Percentiles rank a stretch among this genome's conserved stretches.
Evolutionary conservation across 2,113 vertebrate species (phyloP).

Genomic region (Oxygymnocypris stewartii): DNA sequence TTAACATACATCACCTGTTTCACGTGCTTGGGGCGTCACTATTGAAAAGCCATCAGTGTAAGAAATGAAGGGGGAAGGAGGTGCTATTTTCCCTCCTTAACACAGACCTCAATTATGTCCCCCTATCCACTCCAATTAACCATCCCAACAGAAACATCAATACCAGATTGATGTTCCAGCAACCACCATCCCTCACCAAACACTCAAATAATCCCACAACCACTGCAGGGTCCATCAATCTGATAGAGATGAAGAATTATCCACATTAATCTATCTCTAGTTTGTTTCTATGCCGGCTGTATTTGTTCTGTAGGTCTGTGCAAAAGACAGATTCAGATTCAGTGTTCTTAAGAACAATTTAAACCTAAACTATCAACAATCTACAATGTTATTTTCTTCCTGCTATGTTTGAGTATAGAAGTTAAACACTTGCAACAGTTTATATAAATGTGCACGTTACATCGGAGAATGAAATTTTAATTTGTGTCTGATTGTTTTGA

Average conservation of each 20-base stretch:
- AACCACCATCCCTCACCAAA: slow-evolving; percentile 65
- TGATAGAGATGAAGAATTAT: slow-evolving; percentile 14
- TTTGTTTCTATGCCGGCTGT: background rate
- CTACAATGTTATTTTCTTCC: background rate
- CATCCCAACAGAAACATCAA: slow-evolving; percentile 73
- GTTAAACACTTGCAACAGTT: background rate
- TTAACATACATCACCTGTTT: slow-evolving; percentile 14
- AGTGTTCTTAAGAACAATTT: background rate
- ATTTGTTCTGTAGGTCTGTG: background rate
- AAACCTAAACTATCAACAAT: background rate
- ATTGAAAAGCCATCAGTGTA: slow-evolving; percentile 41
- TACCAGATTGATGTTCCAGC: slow-evolving; percentile 71
- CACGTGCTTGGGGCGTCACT: slow-evolving; percentile 6
- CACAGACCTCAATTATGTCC: slow-evolving; percentile 72
- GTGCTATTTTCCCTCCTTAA: slow-evolving; percentile 54
- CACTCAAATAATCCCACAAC: slow-evolving; percentile 32
- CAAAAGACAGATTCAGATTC: background rate
- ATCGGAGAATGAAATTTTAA: background rate
- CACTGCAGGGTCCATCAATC: slow-evolving; percentile 49
- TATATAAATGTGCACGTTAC: background rate
- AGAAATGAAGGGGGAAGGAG: slow-evolving; percentile 42
- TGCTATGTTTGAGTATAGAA: background rate
- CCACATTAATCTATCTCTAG: slow-evolving; percentile 31
- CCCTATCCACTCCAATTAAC: slow-evolving; percentile 76
- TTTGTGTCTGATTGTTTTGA: background rate